Conservation (phyloP, 2,797 vertebrate genomes). For the Poecilia gillii region DNA sequence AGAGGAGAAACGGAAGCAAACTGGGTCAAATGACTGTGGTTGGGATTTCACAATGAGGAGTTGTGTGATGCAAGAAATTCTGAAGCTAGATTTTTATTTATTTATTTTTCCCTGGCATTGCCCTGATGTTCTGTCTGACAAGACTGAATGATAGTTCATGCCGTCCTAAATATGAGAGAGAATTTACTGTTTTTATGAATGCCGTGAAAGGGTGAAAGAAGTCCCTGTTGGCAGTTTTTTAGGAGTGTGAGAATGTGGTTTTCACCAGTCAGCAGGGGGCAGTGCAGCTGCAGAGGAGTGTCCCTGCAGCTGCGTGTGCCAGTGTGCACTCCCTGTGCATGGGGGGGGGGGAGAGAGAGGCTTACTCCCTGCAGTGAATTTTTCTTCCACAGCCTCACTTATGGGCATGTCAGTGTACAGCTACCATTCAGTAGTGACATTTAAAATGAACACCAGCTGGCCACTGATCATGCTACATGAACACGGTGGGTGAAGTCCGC, state of each 20-base stretch:
- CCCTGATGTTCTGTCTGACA: not conserved
- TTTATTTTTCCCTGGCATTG: not conserved
- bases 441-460: slow-evolving; percentile 52
- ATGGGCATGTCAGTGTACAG: slow-evolving; percentile 46
- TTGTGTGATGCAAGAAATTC: slow-evolving; percentile 35
- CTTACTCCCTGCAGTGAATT: slow-evolving; percentile 36
- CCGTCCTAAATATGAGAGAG: slow-evolving; percentile 4
- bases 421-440: slow-evolving; percentile 53
- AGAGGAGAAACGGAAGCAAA: slow-evolving; percentile 60
- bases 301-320: slow-evolving; percentile 23
- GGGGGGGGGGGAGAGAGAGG: not conserved
- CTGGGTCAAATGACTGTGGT: slow-evolving; percentile 68
- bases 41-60: slow-evolving; percentile 58
- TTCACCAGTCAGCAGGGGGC: slow-evolving; percentile 73
- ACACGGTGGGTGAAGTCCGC: slow-evolving; percentile 23
- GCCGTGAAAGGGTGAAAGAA: slow-evolving; percentile 24
- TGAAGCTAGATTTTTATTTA: not conserved
- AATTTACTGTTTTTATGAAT: slow-evolving; percentile 13
- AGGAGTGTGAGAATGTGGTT: not conserved
- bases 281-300: slow-evolving; percentile 58
- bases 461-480: slow-evolving; percentile 38
- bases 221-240: slow-evolving; percentile 10
- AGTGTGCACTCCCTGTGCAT: slow-evolving; percentile 7
- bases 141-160: not conserved
- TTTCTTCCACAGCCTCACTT: slow-evolving; percentile 42